Conservation (phyloP, 2,797 vertebrate species). For the Melanotaenia nigrans region DNA sequence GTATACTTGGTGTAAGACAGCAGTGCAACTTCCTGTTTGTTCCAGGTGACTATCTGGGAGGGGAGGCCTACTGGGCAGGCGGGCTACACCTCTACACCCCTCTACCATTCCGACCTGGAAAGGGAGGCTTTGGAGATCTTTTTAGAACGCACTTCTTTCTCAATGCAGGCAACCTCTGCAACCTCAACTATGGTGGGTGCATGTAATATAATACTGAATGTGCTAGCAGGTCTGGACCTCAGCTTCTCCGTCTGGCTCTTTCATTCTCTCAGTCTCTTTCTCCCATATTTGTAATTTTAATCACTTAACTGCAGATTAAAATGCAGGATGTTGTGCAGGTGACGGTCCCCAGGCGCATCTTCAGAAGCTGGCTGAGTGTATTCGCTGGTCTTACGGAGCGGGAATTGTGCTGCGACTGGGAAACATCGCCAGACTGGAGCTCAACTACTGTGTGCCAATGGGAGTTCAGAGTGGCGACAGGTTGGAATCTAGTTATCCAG, state of each 20-base stretch:
- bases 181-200: constrained; percentile 92
- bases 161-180: constrained; percentile 97
- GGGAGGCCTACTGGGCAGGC: constrained; percentile 94
- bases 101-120: constrained; percentile 93
- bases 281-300: neutral
- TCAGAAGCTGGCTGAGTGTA: constrained; percentile 88
- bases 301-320: neutral
- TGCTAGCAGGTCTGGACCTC: neutral
- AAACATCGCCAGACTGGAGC: constrained; percentile 95
- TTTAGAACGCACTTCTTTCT: constrained; percentile 97
- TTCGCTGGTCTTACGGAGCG: constrained; percentile 95
- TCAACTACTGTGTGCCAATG: constrained; percentile 98
- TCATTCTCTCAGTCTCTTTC: neutral
- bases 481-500: constrained; percentile 71
- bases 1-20: too few relatives aligned
- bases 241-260: neutral
- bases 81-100: constrained; percentile 96
- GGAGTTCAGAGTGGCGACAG: constrained; percentile 94
- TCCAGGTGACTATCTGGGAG: constrained; percentile 94
- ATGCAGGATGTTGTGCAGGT: constrained; percentile 79
- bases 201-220: neutral
- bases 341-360: constrained; percentile 92
- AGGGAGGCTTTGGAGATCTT: constrained; percentile 93
- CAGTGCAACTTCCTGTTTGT: constrained; percentile 9
- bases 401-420: constrained; percentile 93